Evolutionary conservation across 2,888 invertebrate genomes (phyloP).

Genomic region (Xylota sylvarum): DNA sequence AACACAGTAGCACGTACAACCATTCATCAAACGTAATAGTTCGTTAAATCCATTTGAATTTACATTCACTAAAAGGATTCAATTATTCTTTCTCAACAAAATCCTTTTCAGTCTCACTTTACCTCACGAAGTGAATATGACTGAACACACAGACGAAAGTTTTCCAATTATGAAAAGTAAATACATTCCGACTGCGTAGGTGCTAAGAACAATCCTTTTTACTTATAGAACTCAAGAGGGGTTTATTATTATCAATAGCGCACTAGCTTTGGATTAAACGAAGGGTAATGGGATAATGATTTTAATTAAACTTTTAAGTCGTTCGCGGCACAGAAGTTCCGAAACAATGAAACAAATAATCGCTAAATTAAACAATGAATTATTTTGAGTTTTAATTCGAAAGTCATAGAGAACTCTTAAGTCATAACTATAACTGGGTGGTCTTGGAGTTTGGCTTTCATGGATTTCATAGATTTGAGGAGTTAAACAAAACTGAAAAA

Average conservation of each 20-base stretch:
- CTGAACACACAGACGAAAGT: conserved; percentile 6
- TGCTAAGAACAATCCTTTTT: not conserved
- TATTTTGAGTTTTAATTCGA: not conserved
- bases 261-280: not conserved
- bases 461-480: no score
- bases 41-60: no score
- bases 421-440: no score
- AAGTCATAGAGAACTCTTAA: no score
- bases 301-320: conserved; percentile 15
- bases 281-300: not conserved
- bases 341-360: not conserved
- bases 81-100: not conserved
- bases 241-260: not conserved
- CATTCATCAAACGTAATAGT: no score
- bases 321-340: no score
- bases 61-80: not conserved
- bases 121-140: not conserved
- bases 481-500: no score
- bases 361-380: not conserved
- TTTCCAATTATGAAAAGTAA: conserved; percentile 47
- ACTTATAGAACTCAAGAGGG: no score
- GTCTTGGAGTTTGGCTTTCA: no score
- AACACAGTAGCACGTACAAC: no score
- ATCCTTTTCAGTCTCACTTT: not conserved
- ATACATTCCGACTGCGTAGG: conserved; percentile 9